Evolutionary conservation across 1,140 invertebrate species (phyloP), one percentile per base, ranked within the genome.

Genomic region (Bombyx mandarina): DNA sequence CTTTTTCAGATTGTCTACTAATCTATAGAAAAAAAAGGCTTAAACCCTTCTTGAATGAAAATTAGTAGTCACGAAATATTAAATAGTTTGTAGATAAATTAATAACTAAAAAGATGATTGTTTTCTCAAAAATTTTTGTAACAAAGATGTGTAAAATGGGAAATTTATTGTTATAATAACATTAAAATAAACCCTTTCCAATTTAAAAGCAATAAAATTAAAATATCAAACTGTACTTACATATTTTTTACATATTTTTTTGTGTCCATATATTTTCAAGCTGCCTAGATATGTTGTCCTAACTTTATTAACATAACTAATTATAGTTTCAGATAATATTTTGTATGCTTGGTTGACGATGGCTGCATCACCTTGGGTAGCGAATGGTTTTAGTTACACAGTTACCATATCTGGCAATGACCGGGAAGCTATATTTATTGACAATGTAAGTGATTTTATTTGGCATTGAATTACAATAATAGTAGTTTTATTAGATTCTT

Each of bases 371-470:
- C 75, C 83, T 3, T 80, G 78, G 77, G 72, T 84, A 45, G 76
- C 81, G 47, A 69, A 81, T 53, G 67, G 71, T 54, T 84, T 75
- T 66, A 67, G 62, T 52, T 86, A 84, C 61, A 78, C 78, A 7
- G 57, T 86, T 50, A 86, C 79, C 53, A 78, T 86, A 58, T 82
- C 81, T 62, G 83, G 83, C 58, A 84, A 79, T 64, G 83, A 84
- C 50, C 72, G 83, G 46, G 81, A 86, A 72, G 83, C 83, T 57
- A 84, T 84, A 48, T 86, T 86, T 67, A 73, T 77, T 18, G 83
- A 86, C 59, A 73, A 71, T 62, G 83, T 86, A 75, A 78, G 82
- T 77, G 5, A 52, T 49, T 22, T 18, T 53, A 48, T 8, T n/a
- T 43, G 7, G 12, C 4, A 42, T 48, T 48, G 12, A 10, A 42